Conservation (phyloP, 2,113 vertebrate genomes). For the Todiramphus saurophagus region DNA sequence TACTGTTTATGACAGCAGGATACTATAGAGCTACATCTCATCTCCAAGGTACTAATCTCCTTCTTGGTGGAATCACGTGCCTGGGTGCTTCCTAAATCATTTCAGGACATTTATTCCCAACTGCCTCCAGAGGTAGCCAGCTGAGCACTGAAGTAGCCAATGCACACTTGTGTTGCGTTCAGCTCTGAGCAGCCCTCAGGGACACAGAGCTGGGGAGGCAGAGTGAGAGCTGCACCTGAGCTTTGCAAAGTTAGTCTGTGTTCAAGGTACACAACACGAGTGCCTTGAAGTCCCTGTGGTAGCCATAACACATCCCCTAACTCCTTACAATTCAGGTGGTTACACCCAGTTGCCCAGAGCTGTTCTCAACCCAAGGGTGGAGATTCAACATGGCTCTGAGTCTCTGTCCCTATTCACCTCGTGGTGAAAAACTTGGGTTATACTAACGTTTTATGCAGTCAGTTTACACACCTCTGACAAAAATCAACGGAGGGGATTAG, state of each 20-base stretch:
- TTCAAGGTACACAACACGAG: background rate
- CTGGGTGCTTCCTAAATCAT: background rate
- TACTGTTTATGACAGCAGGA: background rate
- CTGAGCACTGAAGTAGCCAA: background rate
- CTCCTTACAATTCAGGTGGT: background rate
- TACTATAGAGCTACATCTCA: background rate
- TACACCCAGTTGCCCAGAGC: background rate
- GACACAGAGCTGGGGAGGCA: background rate
- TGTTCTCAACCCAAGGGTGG: background rate
- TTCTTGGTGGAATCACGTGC: background rate
- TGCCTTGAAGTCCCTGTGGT: background rate
- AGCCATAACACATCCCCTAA: no score
- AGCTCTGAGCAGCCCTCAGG: background rate
- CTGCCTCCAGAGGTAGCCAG: background rate
- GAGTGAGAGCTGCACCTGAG: background rate
- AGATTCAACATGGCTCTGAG: background rate
- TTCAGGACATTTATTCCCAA: background rate
- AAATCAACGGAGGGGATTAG: background rate
- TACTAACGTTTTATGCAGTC: background rate
- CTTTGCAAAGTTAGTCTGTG: background rate
- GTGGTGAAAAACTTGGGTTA: background rate
- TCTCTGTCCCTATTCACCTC: background rate
- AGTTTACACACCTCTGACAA: background rate
- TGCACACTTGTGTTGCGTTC: background rate
- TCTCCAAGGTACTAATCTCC: background rate